A percentile compares a stretch with the other conserved stretches of the same genome.
Conservation (phyloP, 2,797 vertebrate species). For the Lacerta viridis region DNA sequence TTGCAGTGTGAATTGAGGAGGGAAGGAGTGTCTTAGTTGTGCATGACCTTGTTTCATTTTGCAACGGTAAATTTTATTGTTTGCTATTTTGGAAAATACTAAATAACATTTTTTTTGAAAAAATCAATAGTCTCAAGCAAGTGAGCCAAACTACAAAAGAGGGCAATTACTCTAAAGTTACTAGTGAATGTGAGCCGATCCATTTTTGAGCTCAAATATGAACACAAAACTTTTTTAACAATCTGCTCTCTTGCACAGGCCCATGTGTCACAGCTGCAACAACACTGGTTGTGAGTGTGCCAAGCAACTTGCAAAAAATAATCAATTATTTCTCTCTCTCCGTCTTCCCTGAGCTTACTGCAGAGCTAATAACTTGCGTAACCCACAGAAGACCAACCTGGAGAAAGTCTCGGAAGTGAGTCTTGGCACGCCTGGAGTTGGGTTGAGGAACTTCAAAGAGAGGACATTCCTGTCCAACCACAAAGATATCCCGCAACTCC, state of each 20-base stretch:
- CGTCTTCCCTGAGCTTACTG: neutral
- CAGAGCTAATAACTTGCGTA: too few relatives aligned
- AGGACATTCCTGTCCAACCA: slow-evolving; percentile 96
- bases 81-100: too few relatives aligned
- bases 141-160: neutral
- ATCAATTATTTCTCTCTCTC: too few relatives aligned
- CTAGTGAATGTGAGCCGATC: too few relatives aligned
- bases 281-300: too few relatives aligned
- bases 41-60: too few relatives aligned
- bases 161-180: neutral
- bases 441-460: slow-evolving; percentile 97
- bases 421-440: slow-evolving; percentile 98
- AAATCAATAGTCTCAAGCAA: neutral
- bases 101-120: neutral
- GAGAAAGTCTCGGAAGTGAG: slow-evolving; percentile 97
- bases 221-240: neutral
- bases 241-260: neutral
- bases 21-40: too few relatives aligned
- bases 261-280: neutral
- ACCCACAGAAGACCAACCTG: slow-evolving; percentile 82
- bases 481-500: slow-evolving; percentile 95
- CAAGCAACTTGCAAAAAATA: neutral
- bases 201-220: neutral
- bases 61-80: too few relatives aligned
- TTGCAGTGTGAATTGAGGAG: too few relatives aligned